Base-by-base conservation (phyloP, 2,113 vertebrate genomes). In the Geococcyx californianus region DNA sequence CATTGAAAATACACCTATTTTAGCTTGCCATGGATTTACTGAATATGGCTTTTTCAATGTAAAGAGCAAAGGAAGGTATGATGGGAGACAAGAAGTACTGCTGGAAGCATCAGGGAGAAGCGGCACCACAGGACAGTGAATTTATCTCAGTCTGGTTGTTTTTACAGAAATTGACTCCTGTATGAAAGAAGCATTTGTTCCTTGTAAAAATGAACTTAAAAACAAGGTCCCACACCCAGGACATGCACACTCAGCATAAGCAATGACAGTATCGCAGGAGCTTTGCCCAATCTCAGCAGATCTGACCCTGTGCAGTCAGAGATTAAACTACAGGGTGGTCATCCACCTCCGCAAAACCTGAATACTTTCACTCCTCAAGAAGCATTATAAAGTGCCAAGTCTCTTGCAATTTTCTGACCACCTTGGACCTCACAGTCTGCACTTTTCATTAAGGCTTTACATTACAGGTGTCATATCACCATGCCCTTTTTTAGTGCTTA, bases 281-380 rank as follows among this genome's bases (percentile, higher is more conserved):
- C 3, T 4, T 10, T 6, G 1, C 19, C 77, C 56, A 58, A 6
- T 5, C 31, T 4, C 62, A 17, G 60, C 26, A 38, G 20, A 13
- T 1, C 60, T 1, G 3, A 9, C 3, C 49, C 26, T 0, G 3
- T 0, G 23, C 38, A 44, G 36, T 0, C 49, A 34, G 82, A 29
- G 64, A 7, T 1, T 31, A 3, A 34, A 36, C 70, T 4, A 3
- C 55, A 13, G 3, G 2, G 26, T 9, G 29, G 24, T 4, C 45
- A 8, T 1, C 6, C 33, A 28, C 36, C 19, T 10, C 74, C 0
- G 1, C 40, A 42, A 9, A 10, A 16, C 0, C 13, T 31, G 3
- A 10, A 0, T 2, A 2, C 42, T 47, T 3, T 1, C 15, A 28
- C 49, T 7, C 16, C 34, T 51, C 52, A 3, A 6, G 19, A 3